These are phyloP conservation scores for Fabriciana adippe DNA, from an alignment of 2,888 invertebrate species.

Conservation along the genomic window DNA sequence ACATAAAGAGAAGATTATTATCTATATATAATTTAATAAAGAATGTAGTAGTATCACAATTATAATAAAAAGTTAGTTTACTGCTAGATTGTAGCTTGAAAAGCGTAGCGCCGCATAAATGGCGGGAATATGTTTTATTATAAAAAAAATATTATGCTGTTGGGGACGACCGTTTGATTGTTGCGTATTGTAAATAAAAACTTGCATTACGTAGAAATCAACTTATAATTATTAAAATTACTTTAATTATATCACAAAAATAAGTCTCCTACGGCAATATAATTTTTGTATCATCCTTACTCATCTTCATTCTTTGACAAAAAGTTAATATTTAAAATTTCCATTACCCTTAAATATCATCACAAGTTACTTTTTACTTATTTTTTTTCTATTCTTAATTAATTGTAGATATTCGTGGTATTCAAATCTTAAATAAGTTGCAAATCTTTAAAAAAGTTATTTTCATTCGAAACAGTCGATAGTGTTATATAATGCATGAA, in stretches of 20 bases:
- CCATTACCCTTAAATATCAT: conserved; percentile 8
- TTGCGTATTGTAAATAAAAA: no score
- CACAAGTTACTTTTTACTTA: conserved; percentile 5
- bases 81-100: conserved; percentile 12
- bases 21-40: not conserved
- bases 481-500: not conserved
- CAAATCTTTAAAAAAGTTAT: not conserved
- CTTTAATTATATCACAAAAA: not conserved
- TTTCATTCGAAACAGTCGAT: not conserved
- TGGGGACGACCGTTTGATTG: not conserved
- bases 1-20: not conserved
- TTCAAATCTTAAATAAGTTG: not conserved
- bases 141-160: not conserved
- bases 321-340: not conserved
- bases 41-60: conserved; percentile 8
- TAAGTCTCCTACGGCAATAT: not conserved
- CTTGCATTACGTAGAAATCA: no score
- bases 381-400: not conserved
- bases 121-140: conserved; percentile 2
- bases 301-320: not conserved
- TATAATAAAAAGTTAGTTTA: conserved; percentile 9
- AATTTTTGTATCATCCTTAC: not conserved
- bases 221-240: no score
- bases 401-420: conserved; percentile 8
- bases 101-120: conserved; percentile 12